phyloP scores from a whole-genome alignment of 2,113 vertebrate species.

The Rhinogobius similis region DNA sequence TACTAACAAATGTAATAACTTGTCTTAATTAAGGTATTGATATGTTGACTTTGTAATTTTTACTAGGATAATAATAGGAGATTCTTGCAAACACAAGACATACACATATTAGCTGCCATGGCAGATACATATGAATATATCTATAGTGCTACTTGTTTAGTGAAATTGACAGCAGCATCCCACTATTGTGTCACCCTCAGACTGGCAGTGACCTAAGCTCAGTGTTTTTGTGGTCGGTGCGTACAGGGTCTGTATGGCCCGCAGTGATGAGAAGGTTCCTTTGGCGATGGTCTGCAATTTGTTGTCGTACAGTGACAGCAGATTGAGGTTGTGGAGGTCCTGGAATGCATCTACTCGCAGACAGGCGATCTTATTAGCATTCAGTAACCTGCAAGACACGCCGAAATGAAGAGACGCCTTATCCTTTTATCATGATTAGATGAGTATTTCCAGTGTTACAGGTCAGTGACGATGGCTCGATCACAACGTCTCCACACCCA shows the following conservation, averaged over 20 bases:
- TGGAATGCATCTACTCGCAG: slow-evolving; percentile 98
- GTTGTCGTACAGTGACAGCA: slow-evolving; percentile 98
- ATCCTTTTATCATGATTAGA: slow-evolving; percentile 32
- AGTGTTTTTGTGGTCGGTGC: slow-evolving; percentile 58
- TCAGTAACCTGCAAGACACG: slow-evolving; percentile 85
- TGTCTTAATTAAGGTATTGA: background rate
- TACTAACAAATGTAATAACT: background rate
- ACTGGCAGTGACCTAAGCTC: slow-evolving; percentile 9
- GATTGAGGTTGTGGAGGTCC: slow-evolving; percentile 97
- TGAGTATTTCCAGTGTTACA: slow-evolving; percentile 38
- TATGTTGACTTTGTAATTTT: background rate
- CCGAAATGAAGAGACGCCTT: slow-evolving; percentile 11
- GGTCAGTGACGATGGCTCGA: slow-evolving; percentile 45
- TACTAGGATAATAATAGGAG: background rate
- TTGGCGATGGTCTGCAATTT: slow-evolving; percentile 98
- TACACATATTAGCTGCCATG: background rate
- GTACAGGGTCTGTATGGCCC: slow-evolving; percentile 96
- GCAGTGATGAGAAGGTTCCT: slow-evolving; percentile 92
- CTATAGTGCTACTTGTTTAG: background rate
- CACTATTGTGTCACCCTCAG: background rate
- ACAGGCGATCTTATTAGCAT: slow-evolving; percentile 99
- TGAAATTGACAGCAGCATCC: background rate
- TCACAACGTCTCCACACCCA: slow-evolving; percentile 37
- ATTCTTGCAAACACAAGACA: background rate
- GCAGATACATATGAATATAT: background rate